Evolutionary conservation across 2,888 invertebrate species (phyloP).

Genomic region (Dermolepida albohirtum): DNA sequence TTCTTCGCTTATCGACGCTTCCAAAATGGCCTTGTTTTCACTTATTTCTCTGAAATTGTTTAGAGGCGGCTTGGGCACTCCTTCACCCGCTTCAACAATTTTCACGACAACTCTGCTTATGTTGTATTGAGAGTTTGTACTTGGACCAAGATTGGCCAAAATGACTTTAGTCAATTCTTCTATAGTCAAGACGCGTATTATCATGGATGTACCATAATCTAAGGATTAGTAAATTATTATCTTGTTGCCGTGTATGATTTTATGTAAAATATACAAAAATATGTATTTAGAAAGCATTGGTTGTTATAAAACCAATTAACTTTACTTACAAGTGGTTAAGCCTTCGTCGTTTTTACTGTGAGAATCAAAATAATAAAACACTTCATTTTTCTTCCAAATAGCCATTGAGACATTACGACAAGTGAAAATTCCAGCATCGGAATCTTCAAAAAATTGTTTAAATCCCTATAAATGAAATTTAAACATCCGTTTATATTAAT

Average conservation of each 20-base stretch:
- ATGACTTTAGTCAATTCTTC: conserved; percentile 60
- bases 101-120: conserved; percentile 56
- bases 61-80: conserved; percentile 61
- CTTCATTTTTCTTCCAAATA: conserved; percentile 68
- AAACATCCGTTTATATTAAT: background rate
- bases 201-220: conserved; percentile 63
- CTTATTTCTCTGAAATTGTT: conserved; percentile 62
- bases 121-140: conserved; percentile 56
- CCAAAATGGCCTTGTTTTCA: conserved; percentile 62
- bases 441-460: conserved; percentile 61
- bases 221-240: conserved; percentile 14
- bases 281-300: too few relatives aligned
- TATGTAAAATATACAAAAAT: too few relatives aligned
- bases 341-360: conserved; percentile 72
- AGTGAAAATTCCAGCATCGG: conserved; percentile 68
- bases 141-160: conserved; percentile 59
- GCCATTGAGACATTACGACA: conserved; percentile 69
- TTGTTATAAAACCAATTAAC: background rate
- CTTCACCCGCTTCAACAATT: conserved; percentile 55
- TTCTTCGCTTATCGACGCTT: conserved; percentile 55
- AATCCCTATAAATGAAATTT: conserved; percentile 57
- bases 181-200: conserved; percentile 59
- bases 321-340: conserved; percentile 56
- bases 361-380: conserved; percentile 70
- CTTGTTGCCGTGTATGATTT: background rate